phyloP scores from a whole-genome alignment of 2,113 vertebrate genomes.

The Ptyas mucosa region DNA sequence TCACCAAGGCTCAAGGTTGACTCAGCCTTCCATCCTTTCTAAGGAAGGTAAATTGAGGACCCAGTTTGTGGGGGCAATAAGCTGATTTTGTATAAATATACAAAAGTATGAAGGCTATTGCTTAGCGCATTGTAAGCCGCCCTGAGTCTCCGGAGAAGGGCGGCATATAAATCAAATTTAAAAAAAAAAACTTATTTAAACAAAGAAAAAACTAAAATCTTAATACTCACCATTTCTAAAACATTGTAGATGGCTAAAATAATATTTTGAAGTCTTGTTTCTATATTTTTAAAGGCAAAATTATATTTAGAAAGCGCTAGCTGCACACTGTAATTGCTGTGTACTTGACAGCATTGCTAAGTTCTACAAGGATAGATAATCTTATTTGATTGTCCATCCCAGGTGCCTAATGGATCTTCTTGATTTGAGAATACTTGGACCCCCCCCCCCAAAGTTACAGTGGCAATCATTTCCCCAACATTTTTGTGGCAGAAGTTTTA shows the following conservation, averaged over 20 bases:
- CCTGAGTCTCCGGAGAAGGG: too few species aligned
- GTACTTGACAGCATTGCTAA: background rate
- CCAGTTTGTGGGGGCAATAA: too few species aligned
- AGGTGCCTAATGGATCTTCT: background rate
- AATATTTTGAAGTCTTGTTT: background rate
- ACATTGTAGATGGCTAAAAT: background rate
- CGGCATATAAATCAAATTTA: too few species aligned
- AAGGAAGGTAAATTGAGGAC: too few species aligned
- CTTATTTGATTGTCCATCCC: background rate
- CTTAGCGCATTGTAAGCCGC: too few species aligned
- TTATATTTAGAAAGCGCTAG: background rate
- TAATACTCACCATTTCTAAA: background rate
- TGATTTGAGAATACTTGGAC: background rate
- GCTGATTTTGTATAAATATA: too few species aligned
- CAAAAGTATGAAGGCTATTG: too few species aligned
- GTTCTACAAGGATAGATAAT: background rate
- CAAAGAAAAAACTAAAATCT: background rate
- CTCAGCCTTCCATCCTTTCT: too few species aligned
- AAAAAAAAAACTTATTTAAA: too few species aligned
- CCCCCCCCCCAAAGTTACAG: background rate
- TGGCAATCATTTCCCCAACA: background rate
- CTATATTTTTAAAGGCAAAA: background rate
- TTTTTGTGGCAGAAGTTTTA: background rate
- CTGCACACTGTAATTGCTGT: background rate
- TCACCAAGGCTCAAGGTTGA: too few species aligned